Percentiles rank a stretch among this genome's conserved stretches.
phyloP scores from a whole-genome alignment of 1,140 invertebrate species.

The Drosophila insularis region DNA sequence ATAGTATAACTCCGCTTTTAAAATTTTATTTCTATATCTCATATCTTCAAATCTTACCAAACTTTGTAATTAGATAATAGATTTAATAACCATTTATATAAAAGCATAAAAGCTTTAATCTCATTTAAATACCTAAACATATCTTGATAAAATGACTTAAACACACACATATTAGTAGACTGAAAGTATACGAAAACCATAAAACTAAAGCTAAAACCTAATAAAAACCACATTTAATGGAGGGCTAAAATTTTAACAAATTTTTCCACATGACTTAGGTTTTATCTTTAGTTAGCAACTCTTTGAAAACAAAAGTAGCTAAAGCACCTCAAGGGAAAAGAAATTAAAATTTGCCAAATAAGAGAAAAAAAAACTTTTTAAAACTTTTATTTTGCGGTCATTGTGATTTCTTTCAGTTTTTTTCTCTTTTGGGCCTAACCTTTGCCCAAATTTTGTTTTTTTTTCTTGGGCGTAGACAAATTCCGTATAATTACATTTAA shows the following conservation, averaged over 20 bases:
- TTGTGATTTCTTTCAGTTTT: conserved; percentile 19
- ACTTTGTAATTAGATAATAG: too few relatives aligned
- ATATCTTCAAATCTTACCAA: too few relatives aligned
- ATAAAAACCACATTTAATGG: conserved; percentile 5
- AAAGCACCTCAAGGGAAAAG: conserved; percentile 40
- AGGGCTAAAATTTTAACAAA: too few relatives aligned
- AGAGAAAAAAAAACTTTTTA: conserved; percentile 26
- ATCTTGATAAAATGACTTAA: too few relatives aligned
- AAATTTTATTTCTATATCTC: too few relatives aligned
- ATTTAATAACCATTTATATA: too few relatives aligned
- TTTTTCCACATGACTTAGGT: conserved; percentile 18
- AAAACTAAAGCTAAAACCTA: not conserved
- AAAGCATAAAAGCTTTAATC: too few relatives aligned
- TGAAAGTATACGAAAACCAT: too few relatives aligned
- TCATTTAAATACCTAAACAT: too few relatives aligned
- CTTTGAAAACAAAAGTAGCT: conserved; percentile 21
- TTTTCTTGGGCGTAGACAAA: conserved; percentile 36
- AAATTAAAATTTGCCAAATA: conserved; percentile 35
- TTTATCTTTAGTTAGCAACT: conserved; percentile 14
- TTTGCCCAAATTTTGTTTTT: conserved; percentile 34
- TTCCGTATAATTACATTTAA: conserved; percentile 66
- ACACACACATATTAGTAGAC: too few relatives aligned
- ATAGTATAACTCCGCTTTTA: too few relatives aligned
- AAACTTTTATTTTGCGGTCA: conserved; percentile 45
- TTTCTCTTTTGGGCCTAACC: conserved; percentile 26